phyloP scores from a whole-genome alignment of 2,113 vertebrate genomes.

The Crotalus horridus region DNA sequence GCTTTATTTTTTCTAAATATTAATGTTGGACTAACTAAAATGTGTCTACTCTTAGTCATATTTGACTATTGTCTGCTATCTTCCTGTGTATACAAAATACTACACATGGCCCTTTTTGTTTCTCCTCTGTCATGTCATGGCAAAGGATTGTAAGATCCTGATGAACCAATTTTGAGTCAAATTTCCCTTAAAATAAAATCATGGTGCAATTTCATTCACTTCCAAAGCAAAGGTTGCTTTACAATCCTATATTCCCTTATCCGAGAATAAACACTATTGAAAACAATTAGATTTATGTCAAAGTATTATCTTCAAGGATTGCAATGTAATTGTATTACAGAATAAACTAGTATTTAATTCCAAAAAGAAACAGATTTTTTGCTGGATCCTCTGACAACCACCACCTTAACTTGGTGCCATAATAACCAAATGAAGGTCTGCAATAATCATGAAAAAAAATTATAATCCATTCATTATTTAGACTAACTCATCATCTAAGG shows the following conservation, averaged over 20 bases:
- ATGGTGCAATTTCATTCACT: background rate
- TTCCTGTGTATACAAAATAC: background rate
- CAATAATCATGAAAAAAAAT: background rate
- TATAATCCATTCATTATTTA: background rate
- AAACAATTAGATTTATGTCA: background rate
- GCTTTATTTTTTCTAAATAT: background rate
- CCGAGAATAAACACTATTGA: background rate
- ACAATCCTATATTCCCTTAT: background rate
- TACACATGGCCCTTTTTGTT: background rate
- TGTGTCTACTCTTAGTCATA: background rate
- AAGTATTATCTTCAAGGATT: background rate
- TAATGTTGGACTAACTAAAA: background rate
- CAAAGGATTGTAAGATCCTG: background rate
- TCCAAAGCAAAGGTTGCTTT: background rate
- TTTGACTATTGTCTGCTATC: background rate
- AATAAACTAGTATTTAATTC: background rate
- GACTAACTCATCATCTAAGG: background rate
- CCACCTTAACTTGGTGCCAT: background rate
- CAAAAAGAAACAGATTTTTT: background rate
- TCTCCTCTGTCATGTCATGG: background rate
- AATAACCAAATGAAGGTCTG: background rate
- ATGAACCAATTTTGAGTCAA: background rate
- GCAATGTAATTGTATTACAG: background rate
- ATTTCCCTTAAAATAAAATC: background rate
- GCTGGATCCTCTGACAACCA: background rate